These are phyloP conservation scores for Andinoacara biseriatus DNA, from an alignment of 2,113 vertebrate species.

Conservation along the genomic window DNA sequence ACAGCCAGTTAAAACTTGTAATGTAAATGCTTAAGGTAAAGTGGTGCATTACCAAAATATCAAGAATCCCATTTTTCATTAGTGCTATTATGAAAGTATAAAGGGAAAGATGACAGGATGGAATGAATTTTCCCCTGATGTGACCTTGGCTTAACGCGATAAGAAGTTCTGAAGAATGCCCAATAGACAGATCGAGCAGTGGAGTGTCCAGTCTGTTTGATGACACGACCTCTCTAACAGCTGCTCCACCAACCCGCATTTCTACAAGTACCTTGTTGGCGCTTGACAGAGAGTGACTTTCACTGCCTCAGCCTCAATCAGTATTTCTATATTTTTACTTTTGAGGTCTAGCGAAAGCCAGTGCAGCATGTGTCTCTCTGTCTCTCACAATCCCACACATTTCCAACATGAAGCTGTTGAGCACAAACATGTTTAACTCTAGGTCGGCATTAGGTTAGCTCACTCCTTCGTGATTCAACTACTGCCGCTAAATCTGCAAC, in stretches of 20 bases:
- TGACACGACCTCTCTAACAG: conserved; percentile 1
- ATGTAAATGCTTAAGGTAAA: background rate
- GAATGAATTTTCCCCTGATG: background rate
- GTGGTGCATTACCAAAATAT: background rate
- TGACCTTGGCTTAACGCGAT: background rate
- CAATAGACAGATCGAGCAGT: background rate
- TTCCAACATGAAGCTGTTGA: background rate
- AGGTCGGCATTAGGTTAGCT: background rate
- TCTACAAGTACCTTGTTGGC: background rate
- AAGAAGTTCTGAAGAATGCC: background rate
- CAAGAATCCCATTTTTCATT: background rate
- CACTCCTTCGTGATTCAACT: background rate
- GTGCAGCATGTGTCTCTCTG: background rate
- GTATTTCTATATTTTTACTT: background rate
- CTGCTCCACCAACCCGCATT: background rate
- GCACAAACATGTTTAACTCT: conserved; percentile 13
- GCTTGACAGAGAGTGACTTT: background rate
- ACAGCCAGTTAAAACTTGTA: background rate
- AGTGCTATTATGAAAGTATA: background rate
- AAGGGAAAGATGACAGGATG: background rate
- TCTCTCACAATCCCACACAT: conserved; percentile 29
- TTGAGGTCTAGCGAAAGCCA: conserved; percentile 19
- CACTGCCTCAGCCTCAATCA: background rate
- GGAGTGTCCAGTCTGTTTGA: background rate
- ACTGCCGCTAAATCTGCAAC: background rate